Evolutionary conservation across 2,797 vertebrate genomes (phyloP).

Genomic region (Enteromius afrohamiltoni): DNA sequence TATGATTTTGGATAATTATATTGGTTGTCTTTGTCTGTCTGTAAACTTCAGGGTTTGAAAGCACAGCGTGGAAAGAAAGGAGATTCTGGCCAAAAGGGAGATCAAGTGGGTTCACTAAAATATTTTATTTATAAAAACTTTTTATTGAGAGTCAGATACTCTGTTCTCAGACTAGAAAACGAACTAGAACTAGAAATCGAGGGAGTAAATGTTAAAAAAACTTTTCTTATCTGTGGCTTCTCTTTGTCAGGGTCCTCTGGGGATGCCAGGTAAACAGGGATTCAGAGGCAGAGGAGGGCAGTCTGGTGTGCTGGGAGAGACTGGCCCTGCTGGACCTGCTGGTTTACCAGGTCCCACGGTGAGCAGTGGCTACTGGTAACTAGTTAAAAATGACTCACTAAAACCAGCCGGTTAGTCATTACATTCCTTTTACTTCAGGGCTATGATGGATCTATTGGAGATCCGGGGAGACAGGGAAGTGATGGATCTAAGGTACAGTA

Average conservation of each 20-base stretch:
- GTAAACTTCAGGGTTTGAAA: constrained; percentile 70
- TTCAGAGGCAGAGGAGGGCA: constrained; percentile 72
- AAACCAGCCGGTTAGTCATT: not conserved
- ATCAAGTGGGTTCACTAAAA: constrained; percentile 67
- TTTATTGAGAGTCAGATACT: not conserved
- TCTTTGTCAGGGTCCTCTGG: constrained; percentile 71
- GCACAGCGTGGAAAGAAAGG: constrained; percentile 71
- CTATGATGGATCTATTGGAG: constrained; percentile 75
- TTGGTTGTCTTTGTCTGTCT: not conserved
- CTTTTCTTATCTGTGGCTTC: not conserved
- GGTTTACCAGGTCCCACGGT: constrained; percentile 73
- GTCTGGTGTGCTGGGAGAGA: constrained; percentile 69
- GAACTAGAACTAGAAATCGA: not conserved
- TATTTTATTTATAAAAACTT: constrained; percentile 22
- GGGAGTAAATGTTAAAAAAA: not conserved
- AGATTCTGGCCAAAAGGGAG: constrained; percentile 71
- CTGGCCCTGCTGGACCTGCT: constrained; percentile 67
- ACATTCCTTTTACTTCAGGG: constrained; percentile 66
- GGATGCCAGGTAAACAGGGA: constrained; percentile 72
- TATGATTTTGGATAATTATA: not conserved
- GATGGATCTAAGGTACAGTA: constrained; percentile 75
- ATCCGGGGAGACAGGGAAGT: constrained; percentile 75
- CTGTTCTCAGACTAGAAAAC: not conserved
- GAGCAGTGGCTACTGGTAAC: constrained; percentile 48
- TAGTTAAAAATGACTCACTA: not conserved